Base-by-base conservation (phyloP, 2,888 invertebrate genomes). In the Clivina fossor region DNA sequence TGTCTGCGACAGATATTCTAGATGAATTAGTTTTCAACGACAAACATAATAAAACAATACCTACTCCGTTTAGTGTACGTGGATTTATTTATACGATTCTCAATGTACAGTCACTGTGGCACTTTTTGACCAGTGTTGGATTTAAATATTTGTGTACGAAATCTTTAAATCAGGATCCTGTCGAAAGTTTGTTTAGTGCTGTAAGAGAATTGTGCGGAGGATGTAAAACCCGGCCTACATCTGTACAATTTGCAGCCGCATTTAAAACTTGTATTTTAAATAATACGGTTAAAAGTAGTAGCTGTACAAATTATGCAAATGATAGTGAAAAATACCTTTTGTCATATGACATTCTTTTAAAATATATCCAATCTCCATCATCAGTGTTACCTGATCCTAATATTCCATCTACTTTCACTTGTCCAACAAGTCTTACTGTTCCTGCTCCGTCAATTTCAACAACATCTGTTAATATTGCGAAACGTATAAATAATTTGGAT, bases 111-210 rank as follows among this genome's bases (percentile, higher is more conserved):
- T 35, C 22, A 22, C 19, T 44, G 3, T 44, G 44, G 44, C 15
- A 44, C 4, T 9, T 4, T 30, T n/a, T 28, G 15, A 3, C 26
- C 9, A 11, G 18, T 13, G 2, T 5, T 15, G 44, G 44, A 16
- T 44, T 44, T 19, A 28, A 44, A 16, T 44, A 28, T 18, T 15
- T 44, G 5, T 19, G 26, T 9, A 13, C 35, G 5, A 35, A 24
- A 47, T 22, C 19, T 19, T 35, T 33, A 7, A 47, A 47, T 22
- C 47, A 47, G 20, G 47, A 47, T 35, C 35, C 47, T 33, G 4
- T 47, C 1, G 47, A 47, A 47, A 47, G 8, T 20, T n/a, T 40
- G 8, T 48, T 35, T 24, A 24, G 35, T n/a, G 9, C 37, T 13
- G 18, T 35, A 11, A 20, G 47, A 19, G 20, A 35, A 8, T 33